A percentile compares a stretch with the other conserved stretches of the same genome.
Evolutionary conservation across 2,113 vertebrate genomes (phyloP).

Genomic region (Pelvicachromis taeniatus): DNA sequence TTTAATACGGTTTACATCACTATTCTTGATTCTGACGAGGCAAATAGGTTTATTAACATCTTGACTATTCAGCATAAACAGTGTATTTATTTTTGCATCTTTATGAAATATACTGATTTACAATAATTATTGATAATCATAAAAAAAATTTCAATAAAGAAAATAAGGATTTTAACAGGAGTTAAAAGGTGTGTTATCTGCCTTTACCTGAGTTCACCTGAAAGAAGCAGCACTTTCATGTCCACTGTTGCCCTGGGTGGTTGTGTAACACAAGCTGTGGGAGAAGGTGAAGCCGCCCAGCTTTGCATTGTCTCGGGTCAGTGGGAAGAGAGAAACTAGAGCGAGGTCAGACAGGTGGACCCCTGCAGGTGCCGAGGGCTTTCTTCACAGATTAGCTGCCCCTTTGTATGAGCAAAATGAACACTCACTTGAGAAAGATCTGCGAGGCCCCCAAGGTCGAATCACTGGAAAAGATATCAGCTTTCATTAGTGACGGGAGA

Average conservation of each 20-base stretch:
- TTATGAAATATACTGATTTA: background rate
- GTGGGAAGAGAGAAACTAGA: slow-evolving; percentile 43
- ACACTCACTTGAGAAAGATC: background rate
- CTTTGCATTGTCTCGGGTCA: slow-evolving; percentile 44
- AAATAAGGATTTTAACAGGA: background rate
- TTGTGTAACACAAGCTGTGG: slow-evolving; percentile 57
- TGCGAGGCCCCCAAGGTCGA: background rate
- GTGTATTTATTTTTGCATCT: background rate
- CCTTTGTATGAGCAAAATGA: slow-evolving; percentile 11
- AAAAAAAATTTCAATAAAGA: background rate
- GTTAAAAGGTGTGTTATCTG: background rate
- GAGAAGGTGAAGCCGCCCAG: slow-evolving; percentile 24
- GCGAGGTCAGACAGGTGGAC: slow-evolving; percentile 47
- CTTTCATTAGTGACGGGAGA: background rate
- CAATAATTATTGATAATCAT: background rate
- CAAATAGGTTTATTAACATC: background rate
- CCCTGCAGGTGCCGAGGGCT: slow-evolving; percentile 52
- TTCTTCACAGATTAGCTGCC: slow-evolving; percentile 52
- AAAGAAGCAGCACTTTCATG: slow-evolving; percentile 46
- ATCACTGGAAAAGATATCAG: background rate
- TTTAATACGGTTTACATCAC: background rate
- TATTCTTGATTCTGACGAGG: background rate
- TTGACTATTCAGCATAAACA: no score
- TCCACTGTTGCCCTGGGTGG: slow-evolving; percentile 43
- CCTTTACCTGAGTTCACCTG: slow-evolving; percentile 13